Evolutionary conservation across 2,888 invertebrate genomes (phyloP).

Genomic region (Lacanobia wlatinum): DNA sequence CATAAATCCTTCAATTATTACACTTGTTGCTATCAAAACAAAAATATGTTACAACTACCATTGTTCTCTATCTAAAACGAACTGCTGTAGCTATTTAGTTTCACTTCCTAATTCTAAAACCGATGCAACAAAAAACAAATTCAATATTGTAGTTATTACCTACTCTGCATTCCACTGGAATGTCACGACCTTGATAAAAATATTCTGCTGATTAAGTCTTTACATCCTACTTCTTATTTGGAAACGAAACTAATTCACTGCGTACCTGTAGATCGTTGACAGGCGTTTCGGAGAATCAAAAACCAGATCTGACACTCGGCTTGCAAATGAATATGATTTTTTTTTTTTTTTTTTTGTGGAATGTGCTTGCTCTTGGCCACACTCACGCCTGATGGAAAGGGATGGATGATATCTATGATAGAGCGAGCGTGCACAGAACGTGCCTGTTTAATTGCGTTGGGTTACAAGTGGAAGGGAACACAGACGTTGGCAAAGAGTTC

Average conservation of each 20-base stretch:
- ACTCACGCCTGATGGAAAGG: no score
- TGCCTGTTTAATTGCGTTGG: no score
- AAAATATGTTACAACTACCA: not conserved
- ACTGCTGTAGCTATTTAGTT: slow-evolving; percentile 1
- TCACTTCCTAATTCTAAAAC: slow-evolving; percentile 19
- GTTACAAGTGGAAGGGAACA: no score
- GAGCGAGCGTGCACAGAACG: no score
- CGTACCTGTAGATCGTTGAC: no score
- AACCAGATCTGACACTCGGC: no score
- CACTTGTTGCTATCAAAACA: not conserved
- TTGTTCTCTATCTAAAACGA: not conserved
- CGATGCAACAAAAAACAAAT: slow-evolving; percentile 11
- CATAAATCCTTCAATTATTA: not conserved
- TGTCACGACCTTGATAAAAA: slow-evolving; percentile 11
- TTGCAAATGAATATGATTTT: no score
- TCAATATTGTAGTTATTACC: slow-evolving; percentile 6
- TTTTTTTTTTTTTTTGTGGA: no score
- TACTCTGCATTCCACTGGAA: slow-evolving; percentile 9
- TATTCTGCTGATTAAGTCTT: not conserved
- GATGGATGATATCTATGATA: no score
- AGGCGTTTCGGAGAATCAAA: no score
- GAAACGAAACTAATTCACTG: not conserved
- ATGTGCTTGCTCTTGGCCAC: no score
- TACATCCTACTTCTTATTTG: not conserved
- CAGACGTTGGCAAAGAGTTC: no score